These are phyloP conservation scores for Polydrusus pterygomalis DNA, from an alignment of 2,888 invertebrate genomes.

Conservation along the genomic window DNA sequence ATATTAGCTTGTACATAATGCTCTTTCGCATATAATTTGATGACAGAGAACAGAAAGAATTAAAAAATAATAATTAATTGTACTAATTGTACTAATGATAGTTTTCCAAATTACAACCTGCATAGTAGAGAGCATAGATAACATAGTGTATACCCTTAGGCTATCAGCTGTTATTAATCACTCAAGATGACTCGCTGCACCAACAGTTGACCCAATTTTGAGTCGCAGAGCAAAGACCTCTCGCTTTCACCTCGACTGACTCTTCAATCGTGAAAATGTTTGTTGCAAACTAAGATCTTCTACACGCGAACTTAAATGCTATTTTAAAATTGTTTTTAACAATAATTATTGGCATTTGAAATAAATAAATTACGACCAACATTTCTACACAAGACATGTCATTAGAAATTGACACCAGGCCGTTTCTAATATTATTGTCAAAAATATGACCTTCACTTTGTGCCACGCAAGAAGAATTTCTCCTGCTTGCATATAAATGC, in stretches of 20 bases:
- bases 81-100: too few species aligned
- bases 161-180: slow-evolving; percentile 49
- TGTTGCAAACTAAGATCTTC: slow-evolving; percentile 42
- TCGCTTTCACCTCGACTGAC: slow-evolving; percentile 53
- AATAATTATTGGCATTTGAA: background rate
- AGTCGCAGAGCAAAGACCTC: slow-evolving; percentile 52
- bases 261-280: slow-evolving; percentile 49
- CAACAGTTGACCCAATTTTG: slow-evolving; percentile 49
- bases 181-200: slow-evolving; percentile 11
- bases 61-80: too few species aligned
- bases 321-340: slow-evolving; percentile 23
- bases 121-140: background rate
- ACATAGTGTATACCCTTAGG: slow-evolving; percentile 25
- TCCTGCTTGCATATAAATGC: too few species aligned
- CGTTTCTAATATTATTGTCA: too few species aligned
- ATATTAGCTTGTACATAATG: too few species aligned
- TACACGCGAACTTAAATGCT: slow-evolving; percentile 40
- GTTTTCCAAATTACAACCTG: background rate
- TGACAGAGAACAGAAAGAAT: too few species aligned
- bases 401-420: background rate
- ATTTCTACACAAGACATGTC: too few species aligned
- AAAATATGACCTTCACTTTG: too few species aligned
- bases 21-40: too few species aligned
- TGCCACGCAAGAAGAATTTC: too few species aligned
- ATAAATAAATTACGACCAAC: too few species aligned